phyloP scores from a whole-genome alignment of 1,140 invertebrate species.

The Oedothorax gibbosus region DNA sequence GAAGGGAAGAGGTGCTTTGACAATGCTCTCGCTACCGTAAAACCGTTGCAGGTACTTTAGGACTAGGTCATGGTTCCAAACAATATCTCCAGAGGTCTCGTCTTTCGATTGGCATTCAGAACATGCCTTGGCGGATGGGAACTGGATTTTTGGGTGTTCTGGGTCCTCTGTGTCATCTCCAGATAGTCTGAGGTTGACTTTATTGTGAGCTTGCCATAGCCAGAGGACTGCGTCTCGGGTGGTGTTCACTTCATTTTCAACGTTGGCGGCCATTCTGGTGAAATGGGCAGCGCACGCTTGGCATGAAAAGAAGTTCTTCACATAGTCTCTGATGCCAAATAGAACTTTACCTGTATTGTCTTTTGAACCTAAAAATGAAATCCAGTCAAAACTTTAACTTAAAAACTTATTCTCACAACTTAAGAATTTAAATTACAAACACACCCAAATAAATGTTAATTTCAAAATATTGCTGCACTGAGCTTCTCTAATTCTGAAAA shows the following conservation, averaged over 20 bases:
- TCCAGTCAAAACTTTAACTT: too few relatives aligned
- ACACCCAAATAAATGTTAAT: too few relatives aligned
- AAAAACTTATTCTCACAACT: too few relatives aligned
- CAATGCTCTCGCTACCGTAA: conserved; percentile 74
- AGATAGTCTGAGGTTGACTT: conserved; percentile 87
- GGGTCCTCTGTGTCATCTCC: conserved; percentile 93
- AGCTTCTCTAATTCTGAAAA: too few relatives aligned
- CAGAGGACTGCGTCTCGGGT: conserved; percentile 85
- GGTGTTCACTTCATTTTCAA: conserved; percentile 77
- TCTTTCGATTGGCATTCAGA: conserved; percentile 77
- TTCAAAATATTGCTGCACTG: too few relatives aligned
- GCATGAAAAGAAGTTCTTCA: conserved; percentile 95
- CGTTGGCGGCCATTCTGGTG: conserved; percentile 77
- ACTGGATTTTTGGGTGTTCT: conserved; percentile 88
- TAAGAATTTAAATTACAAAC: too few relatives aligned
- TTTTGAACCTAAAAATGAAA: conserved; percentile 35
- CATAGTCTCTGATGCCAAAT: conserved; percentile 85
- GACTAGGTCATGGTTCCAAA: conserved; percentile 80
- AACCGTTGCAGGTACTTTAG: conserved; percentile 80
- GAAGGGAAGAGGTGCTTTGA: conserved; percentile 63
- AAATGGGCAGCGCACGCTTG: conserved; percentile 90
- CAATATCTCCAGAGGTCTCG: conserved; percentile 67
- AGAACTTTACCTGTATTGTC: conserved; percentile 76
- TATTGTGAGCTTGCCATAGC: conserved; percentile 96
- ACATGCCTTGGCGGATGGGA: conserved; percentile 81